Conservation (phyloP, 2,113 vertebrate species). For the Caloenas nicobarica region DNA sequence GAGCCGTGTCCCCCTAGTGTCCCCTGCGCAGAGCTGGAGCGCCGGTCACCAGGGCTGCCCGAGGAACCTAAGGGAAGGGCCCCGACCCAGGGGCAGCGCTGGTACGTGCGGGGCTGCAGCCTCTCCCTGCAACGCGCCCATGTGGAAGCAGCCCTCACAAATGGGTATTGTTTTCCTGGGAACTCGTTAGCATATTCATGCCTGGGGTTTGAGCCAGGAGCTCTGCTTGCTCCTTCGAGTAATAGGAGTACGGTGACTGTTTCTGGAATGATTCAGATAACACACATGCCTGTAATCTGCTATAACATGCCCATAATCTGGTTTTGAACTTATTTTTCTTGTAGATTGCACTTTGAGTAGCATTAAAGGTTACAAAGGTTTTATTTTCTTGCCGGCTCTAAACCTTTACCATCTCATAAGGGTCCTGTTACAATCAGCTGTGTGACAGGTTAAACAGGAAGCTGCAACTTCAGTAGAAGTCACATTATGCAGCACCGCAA, state of each 20-base stretch:
- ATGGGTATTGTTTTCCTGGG: conserved; percentile 2
- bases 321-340: neutral
- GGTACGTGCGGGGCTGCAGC: conserved; percentile 31
- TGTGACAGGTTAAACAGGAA: neutral
- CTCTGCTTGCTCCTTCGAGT: neutral
- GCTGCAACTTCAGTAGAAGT: neutral
- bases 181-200: conserved; percentile 23
- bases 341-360: neutral
- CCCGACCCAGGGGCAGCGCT: neutral
- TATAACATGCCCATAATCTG: neutral
- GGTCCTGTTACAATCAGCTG: neutral
- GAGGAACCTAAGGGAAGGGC: neutral
- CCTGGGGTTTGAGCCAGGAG: neutral
- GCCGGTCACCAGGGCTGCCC: neutral
- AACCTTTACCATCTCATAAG: neutral
- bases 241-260: neutral
- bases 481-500: neutral
- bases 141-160: conserved; percentile 42
- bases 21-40: neutral
- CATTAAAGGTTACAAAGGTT: neutral
- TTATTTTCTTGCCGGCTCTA: neutral
- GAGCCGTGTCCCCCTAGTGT: neutral
- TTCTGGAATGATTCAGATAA: neutral
- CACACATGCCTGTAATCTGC: neutral
- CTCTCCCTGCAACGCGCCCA: neutral